These are phyloP conservation scores for Enteromius anoplus DNA, from an alignment of 2,797 vertebrate species.

Conservation along the genomic window DNA sequence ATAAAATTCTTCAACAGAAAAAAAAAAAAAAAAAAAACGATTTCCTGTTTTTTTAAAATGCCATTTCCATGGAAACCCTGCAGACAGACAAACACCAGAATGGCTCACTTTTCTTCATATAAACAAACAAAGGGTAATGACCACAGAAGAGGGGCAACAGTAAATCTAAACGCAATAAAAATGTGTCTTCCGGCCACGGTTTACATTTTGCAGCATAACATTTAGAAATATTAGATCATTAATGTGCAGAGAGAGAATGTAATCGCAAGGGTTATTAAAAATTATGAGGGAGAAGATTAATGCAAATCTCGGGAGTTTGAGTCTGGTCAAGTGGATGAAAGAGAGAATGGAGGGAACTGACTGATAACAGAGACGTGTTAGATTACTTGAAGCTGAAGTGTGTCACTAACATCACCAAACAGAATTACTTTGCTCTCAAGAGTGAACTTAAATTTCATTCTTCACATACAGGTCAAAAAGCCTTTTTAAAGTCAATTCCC, in stretches of 20 bases:
- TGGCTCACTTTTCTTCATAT: conserved; percentile 12
- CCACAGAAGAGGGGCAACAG: conserved; percentile 16
- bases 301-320: conserved; percentile 42
- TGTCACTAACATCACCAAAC: not conserved
- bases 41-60: conserved; percentile 1
- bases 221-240: conserved; percentile 46
- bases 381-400: conserved; percentile 13
- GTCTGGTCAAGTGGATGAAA: conserved; percentile 36
- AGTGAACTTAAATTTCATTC: not conserved
- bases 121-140: conserved; percentile 40
- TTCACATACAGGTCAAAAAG: conserved; percentile 1
- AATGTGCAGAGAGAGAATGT: conserved; percentile 45
- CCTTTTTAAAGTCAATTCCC: not conserved
- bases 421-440: not conserved
- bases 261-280: conserved; percentile 50
- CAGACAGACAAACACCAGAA: conserved; percentile 16
- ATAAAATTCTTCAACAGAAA: conserved; percentile 24
- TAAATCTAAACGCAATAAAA: conserved; percentile 41
- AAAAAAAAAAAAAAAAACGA: not conserved
- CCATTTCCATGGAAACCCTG: conserved; percentile 25
- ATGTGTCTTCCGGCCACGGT: conserved; percentile 46
- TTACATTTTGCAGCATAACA: conserved; percentile 36
- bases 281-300: conserved; percentile 43
- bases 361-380: conserved; percentile 6
- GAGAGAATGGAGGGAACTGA: not conserved